Evolutionary conservation across 1,140 invertebrate species (phyloP), one percentile per base, ranked within the genome.

Genomic region (Trichonephila inaurata): DNA sequence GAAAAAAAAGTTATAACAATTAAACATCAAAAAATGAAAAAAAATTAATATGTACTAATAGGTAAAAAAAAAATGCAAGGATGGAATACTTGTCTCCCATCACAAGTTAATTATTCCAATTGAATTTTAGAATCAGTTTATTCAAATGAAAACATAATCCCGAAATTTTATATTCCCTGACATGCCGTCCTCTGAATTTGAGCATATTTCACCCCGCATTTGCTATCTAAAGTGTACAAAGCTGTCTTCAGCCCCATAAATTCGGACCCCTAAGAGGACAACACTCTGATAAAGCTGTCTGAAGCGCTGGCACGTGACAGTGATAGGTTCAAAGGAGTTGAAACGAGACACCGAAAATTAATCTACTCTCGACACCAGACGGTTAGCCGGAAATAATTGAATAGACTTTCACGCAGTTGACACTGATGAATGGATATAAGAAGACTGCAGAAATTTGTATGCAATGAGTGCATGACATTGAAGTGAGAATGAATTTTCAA

Each of bases 271-370:
- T 24, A 2, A 33, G 28, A 33, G 69, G 69, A 16, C 69, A 77
- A 33, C 24, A 28, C 10, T 33, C 69, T 19, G 69, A 77, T 33
- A 3, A 77, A 77, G 69, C 69, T 18, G 28, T 77, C 69, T 28
- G 18, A 33, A 40, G 16, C 14, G 6, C 5, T 28, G 69, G 4
- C 69, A 77, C 4, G 28, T 77, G 69, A 77, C 69, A 40, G 14
- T 77, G 69, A 77, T 77, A 40, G 7, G 69, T 28, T 40, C 69
- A 77, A 77, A 77, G 28, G 33, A 77, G 69, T 77, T 28, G n/a
- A 3, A 40, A 33, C 28, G 69, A 77, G 16, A 33, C 69, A 77
- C 28, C 69, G 69, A 77, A 16, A 77, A 77, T 77, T 77, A 77
- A 77, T 77, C 69, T 40, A 18, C 69, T 33, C 69, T 77, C 69